Evolutionary conservation across 2,888 invertebrate species (phyloP).

Genomic region (Smittia aterrima): DNA sequence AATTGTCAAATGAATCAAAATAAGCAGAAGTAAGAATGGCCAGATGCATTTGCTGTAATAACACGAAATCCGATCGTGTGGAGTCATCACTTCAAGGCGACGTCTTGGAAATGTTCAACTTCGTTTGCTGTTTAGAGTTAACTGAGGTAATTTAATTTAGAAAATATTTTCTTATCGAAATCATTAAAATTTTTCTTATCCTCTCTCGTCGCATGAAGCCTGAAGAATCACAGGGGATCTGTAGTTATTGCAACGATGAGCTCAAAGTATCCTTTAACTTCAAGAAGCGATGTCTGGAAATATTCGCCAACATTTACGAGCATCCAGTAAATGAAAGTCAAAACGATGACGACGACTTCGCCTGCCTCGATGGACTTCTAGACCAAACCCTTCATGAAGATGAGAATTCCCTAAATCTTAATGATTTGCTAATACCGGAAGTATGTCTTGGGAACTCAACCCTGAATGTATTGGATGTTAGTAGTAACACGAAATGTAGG

Average conservation of each 20-base stretch:
- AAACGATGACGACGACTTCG: not conserved
- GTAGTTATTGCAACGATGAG: constrained; percentile 14
- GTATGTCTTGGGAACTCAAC: not conserved
- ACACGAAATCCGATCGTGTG: constrained; percentile 2
- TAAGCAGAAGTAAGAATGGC: not conserved
- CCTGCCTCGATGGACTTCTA: not conserved
- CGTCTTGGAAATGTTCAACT: constrained; percentile 24
- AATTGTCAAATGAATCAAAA: not conserved
- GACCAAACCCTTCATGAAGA: constrained; percentile 24
- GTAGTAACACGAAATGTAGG: constrained; percentile 6
- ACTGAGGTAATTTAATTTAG: constrained; percentile 9
- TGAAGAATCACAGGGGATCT: constrained; percentile 26
- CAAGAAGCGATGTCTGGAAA: constrained; percentile 28
- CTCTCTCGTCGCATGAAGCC: not conserved
- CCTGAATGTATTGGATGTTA: constrained; percentile 16
- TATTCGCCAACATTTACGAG: constrained; percentile 31
- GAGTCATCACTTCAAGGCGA: constrained; percentile 3
- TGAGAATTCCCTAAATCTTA: constrained; percentile 18
- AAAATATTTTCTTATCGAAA: too few species aligned
- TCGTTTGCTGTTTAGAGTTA: constrained; percentile 33
- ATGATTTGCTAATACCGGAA: constrained; percentile 28
- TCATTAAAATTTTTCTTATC: constrained; percentile 20
- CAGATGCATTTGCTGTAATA: constrained; percentile 20
- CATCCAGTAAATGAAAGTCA: not conserved
- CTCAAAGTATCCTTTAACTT: constrained; percentile 30